Percentiles rank a stretch among this genome's conserved stretches.
Conservation (phyloP, 2,113 vertebrate genomes). For the Acrocephalus arundinaceus region DNA sequence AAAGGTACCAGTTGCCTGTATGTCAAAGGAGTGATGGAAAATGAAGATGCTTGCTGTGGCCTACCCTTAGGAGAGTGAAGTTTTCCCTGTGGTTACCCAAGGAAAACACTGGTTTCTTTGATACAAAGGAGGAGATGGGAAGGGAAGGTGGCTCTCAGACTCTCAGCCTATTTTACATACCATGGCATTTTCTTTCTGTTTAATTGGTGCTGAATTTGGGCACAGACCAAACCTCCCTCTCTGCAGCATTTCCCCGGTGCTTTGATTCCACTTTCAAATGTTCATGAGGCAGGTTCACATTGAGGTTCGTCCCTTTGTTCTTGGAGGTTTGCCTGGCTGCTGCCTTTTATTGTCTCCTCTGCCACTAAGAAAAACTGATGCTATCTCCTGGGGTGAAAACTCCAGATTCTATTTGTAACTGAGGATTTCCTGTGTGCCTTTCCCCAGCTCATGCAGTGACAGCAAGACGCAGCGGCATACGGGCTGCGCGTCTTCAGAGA, state of each 20-base stretch:
- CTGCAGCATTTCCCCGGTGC: not conserved
- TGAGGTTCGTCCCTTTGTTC: conserved; percentile 26
- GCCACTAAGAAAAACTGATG: conserved; percentile 35
- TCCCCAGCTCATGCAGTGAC: not conserved
- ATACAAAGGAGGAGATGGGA: not conserved
- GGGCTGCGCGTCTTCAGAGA: not conserved
- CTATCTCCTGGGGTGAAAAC: conserved; percentile 37
- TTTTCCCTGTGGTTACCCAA: not conserved
- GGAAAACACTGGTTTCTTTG: not conserved
- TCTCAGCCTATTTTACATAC: not conserved
- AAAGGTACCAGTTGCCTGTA: not conserved
- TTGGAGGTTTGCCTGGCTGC: conserved; percentile 28
- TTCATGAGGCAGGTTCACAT: not conserved
- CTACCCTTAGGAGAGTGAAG: not conserved
- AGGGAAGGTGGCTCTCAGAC: not conserved
- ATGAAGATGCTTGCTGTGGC: not conserved
- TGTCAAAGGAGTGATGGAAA: not conserved
- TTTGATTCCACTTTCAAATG: not conserved
- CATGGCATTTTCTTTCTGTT: not conserved
- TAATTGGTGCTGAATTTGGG: not conserved
- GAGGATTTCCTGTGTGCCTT: conserved; percentile 29
- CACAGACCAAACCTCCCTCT: not conserved
- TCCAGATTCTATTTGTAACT: not conserved
- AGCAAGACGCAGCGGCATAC: not conserved
- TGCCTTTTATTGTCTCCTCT: not conserved